These are phyloP conservation scores for Stigmatopora nigra DNA, from an alignment of 2,113 vertebrate genomes.

Conservation along the genomic window DNA sequence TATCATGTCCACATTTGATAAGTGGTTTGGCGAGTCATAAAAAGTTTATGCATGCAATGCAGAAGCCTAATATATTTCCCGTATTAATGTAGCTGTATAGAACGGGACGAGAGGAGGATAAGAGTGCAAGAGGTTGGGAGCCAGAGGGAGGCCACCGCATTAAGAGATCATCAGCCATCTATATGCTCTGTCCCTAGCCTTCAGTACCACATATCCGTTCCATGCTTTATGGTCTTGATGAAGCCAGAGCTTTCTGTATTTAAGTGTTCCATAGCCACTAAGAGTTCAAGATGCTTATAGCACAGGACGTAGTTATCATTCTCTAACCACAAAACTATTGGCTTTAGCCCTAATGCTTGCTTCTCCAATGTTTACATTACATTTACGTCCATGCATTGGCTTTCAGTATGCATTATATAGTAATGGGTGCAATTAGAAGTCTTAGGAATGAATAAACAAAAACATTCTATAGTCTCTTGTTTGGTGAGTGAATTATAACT, in stretches of 20 bases:
- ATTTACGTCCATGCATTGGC: constrained; percentile 17
- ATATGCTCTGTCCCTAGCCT: constrained; percentile 53
- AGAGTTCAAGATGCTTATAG: constrained; percentile 55
- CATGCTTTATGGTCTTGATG: constrained; percentile 57
- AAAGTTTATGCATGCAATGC: constrained; percentile 64
- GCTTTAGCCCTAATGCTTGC: constrained; percentile 44
- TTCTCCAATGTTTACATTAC: constrained; percentile 23
- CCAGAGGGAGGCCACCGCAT: constrained; percentile 51
- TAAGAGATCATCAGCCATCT: constrained; percentile 66
- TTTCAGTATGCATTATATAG: constrained; percentile 14
- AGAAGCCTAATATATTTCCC: constrained; percentile 65
- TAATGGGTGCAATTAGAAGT: not conserved
- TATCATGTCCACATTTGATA: constrained; percentile 68
- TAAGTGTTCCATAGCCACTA: constrained; percentile 60
- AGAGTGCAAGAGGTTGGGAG: constrained; percentile 38
- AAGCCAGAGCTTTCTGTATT: constrained; percentile 54
- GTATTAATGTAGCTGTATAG: constrained; percentile 62
- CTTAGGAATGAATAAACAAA: no score
- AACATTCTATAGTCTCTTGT: not conserved
- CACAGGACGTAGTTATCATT: constrained; percentile 63
- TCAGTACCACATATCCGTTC: constrained; percentile 48
- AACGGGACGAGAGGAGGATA: constrained; percentile 12
- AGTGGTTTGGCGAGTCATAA: constrained; percentile 68
- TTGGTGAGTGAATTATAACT: not conserved
- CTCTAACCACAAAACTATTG: constrained; percentile 53